These are phyloP conservation scores for Bergia sp. DNA, from an alignment of 92 coral and sea anemone genomes.

Conservation along the genomic window DNA sequence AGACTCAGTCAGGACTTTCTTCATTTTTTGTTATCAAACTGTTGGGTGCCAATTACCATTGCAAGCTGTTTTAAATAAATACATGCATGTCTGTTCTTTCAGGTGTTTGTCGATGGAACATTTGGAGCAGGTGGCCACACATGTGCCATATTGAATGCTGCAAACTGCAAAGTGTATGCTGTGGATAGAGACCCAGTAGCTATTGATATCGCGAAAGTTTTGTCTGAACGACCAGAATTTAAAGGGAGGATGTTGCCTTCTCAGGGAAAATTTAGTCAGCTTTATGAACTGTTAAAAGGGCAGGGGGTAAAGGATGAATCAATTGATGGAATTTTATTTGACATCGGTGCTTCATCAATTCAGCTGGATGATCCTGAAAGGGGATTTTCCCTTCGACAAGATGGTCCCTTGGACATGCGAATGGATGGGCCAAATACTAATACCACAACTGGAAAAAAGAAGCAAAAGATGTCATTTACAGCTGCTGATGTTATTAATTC, in stretches of 20 bases:
- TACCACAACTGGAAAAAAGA: not conserved
- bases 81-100: not conserved
- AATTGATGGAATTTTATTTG: slow-evolving; percentile 76
- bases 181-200: slow-evolving; percentile 84
- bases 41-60: too few species aligned
- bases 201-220: slow-evolving; percentile 75
- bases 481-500: slow-evolving; percentile 95
- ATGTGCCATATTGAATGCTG: slow-evolving; percentile 74
- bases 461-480: slow-evolving; percentile 62
- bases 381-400: slow-evolving; percentile 83
- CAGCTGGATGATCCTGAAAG: slow-evolving; percentile 85
- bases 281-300: slow-evolving; percentile 50
- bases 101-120: slow-evolving; percentile 90
- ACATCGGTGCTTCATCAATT: slow-evolving; percentile 84
- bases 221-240: slow-evolving; percentile 78
- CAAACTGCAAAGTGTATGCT: slow-evolving; percentile 82
- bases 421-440: slow-evolving; percentile 62
- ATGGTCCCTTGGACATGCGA: slow-evolving; percentile 91
- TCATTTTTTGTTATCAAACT: too few species aligned
- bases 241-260: slow-evolving; percentile 70
- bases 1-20: too few species aligned
- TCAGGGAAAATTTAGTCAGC: slow-evolving; percentile 79
- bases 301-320: slow-evolving; percentile 71
- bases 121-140: slow-evolving; percentile 92
- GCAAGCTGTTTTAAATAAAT: too few species aligned